Evolutionary conservation across 2,113 vertebrate species (phyloP).

Genomic region (Xiphophorus hellerii): DNA sequence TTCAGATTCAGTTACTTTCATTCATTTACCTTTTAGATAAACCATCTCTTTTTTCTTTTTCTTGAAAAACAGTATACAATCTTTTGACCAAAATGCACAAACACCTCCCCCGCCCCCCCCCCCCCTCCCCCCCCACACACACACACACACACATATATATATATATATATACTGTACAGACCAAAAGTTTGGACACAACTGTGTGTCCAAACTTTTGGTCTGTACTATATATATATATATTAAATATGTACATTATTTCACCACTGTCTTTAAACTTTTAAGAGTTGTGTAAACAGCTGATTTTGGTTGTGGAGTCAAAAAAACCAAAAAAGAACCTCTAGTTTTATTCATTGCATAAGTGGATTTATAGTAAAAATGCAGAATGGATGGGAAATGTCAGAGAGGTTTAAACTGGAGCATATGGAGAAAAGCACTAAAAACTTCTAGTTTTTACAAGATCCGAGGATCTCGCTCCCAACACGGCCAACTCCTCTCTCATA

Average conservation of each 20-base stretch:
- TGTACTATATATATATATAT: no score
- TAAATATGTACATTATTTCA: background rate
- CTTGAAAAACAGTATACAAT: conserved; percentile 13
- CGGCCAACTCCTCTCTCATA: conserved; percentile 67
- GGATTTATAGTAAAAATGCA: conserved; percentile 23
- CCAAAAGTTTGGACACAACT: no score
- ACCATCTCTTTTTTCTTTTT: background rate
- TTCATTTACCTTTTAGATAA: conserved; percentile 12
- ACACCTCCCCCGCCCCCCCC: background rate
- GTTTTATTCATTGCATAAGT: conserved; percentile 7
- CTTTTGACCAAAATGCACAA: conserved; percentile 4
- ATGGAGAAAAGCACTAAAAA: conserved; percentile 65
- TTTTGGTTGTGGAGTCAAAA: conserved; percentile 32
- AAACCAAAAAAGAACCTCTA: conserved; percentile 27
- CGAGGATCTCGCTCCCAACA: conserved; percentile 63
- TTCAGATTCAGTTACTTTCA: conserved; percentile 35
- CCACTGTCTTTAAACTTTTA: background rate
- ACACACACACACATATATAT: background rate
- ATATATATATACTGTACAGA: no score
- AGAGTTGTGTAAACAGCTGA: conserved; percentile 10
- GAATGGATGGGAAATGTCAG: conserved; percentile 11
- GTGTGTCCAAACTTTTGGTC: no score
- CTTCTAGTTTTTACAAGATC: conserved; percentile 65
- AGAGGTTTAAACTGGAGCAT: conserved; percentile 46
- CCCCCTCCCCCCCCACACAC: no score